A percentile compares a stretch with the other conserved stretches of the same genome.
Evolutionary conservation across 2,797 vertebrate species (phyloP).

Genomic region (Hyperoplus lanceolatus): DNA sequence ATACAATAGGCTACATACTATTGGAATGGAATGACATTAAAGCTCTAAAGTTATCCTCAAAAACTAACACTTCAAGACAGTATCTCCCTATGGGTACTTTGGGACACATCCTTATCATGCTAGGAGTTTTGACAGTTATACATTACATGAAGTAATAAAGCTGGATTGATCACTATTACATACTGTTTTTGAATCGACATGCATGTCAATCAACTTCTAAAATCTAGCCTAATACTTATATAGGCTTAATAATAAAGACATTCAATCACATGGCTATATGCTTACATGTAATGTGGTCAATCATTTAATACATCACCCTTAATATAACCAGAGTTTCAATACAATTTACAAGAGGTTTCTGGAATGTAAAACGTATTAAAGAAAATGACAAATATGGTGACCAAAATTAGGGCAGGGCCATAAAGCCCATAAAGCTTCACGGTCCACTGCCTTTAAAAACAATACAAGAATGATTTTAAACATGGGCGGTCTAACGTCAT

Average conservation of each 20-base stretch:
- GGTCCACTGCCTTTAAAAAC: constrained; percentile 14
- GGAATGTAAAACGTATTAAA: too few relatives aligned
- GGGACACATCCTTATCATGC: neutral
- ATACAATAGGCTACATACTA: too few relatives aligned
- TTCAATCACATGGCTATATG: too few relatives aligned
- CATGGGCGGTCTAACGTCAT: constrained; percentile 15
- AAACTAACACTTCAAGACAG: neutral
- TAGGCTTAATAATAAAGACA: too few relatives aligned
- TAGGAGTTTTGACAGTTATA: neutral
- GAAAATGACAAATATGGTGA: neutral
- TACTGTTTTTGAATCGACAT: too few relatives aligned
- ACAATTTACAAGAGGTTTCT: neutral
- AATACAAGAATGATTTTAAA: constrained; percentile 2
- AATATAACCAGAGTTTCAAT: neutral
- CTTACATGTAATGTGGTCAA: neutral
- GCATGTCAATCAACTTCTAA: too few relatives aligned
- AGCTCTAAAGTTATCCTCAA: neutral
- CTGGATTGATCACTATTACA: too few relatives aligned
- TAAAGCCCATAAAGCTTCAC: neutral
- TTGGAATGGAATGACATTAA: too few relatives aligned
- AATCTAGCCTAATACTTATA: too few relatives aligned
- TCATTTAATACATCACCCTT: neutral
- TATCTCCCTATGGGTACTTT: neutral
- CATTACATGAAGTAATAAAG: neutral
- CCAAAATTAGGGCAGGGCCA: neutral